Evolutionary conservation across 1,140 invertebrate species (phyloP).

Genomic region (Caerostris darwini): DNA sequence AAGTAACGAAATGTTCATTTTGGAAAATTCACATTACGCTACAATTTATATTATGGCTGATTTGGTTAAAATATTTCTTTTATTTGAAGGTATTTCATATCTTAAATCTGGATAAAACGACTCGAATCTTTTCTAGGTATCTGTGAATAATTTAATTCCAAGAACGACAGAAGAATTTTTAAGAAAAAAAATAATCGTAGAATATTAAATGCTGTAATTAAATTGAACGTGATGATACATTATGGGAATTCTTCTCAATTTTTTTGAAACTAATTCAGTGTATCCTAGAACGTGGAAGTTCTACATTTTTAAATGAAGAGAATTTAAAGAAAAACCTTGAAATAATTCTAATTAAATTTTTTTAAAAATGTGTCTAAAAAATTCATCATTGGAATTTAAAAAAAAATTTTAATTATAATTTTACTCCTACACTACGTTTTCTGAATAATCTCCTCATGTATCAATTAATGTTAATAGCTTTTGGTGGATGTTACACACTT

Average conservation of each 20-base stretch:
- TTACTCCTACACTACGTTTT: too few relatives aligned
- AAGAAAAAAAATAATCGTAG: background rate
- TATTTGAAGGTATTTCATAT: background rate
- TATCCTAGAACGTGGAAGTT: too few relatives aligned
- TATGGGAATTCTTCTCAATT: too few relatives aligned
- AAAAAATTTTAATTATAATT: too few relatives aligned
- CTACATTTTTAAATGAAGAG: too few relatives aligned
- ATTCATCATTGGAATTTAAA: too few relatives aligned
- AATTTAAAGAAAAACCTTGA: too few relatives aligned
- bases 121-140: background rate
- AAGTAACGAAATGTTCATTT: background rate
- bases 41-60: slow-evolving; percentile 31
- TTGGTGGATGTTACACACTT: too few relatives aligned
- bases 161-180: background rate
- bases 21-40: background rate
- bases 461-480: too few relatives aligned
- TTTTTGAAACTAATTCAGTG: too few relatives aligned
- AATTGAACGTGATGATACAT: background rate
- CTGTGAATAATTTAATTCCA: background rate
- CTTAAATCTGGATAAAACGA: background rate
- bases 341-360: background rate
- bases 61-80: slow-evolving; percentile 4
- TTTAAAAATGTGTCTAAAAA: background rate
- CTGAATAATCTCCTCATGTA: too few relatives aligned
- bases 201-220: slow-evolving; percentile 37